Evolutionary conservation across 2,797 vertebrate species (phyloP).

Genomic region (Botia almorhae): DNA sequence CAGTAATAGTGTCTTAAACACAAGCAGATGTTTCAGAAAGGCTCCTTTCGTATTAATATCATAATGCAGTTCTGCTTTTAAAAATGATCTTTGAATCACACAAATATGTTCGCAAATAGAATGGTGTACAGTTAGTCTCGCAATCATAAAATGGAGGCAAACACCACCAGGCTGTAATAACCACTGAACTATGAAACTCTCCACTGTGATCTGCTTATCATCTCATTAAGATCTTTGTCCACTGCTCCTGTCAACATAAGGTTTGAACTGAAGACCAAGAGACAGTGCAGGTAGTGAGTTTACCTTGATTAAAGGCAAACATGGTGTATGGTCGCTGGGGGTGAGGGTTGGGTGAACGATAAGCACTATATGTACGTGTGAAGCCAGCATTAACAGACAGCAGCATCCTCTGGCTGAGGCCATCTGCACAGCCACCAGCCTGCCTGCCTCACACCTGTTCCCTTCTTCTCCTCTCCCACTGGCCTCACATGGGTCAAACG

Average conservation of each 20-base stretch:
- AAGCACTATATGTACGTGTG: constrained; percentile 73
- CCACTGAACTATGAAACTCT: neutral
- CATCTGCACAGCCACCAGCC: constrained; percentile 86
- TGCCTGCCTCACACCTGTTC: constrained; percentile 88
- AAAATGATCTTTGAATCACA: neutral
- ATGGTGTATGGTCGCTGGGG: constrained; percentile 80
- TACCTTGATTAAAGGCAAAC: constrained; percentile 82
- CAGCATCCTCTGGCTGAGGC: constrained; percentile 77
- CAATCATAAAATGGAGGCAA: neutral
- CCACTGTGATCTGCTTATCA: constrained; percentile 23
- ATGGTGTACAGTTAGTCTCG: neutral
- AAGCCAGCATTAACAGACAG: constrained; percentile 71
- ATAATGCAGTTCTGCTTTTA: neutral
- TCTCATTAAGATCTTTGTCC: constrained; percentile 19
- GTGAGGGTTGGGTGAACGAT: constrained; percentile 81
- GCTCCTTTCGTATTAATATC: neutral
- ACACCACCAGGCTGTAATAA: neutral
- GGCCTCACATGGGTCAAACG: constrained; percentile 72
- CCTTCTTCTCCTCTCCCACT: constrained; percentile 60
- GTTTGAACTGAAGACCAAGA: constrained; percentile 75
- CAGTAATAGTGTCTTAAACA: neutral
- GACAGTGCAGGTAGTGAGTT: constrained; percentile 69
- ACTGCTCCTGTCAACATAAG: constrained; percentile 60
- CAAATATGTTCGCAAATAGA: too few relatives aligned
- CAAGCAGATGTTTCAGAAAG: neutral